Conservation (phyloP, 2,888 invertebrate species). For the Criorhina ranunculi region DNA sequence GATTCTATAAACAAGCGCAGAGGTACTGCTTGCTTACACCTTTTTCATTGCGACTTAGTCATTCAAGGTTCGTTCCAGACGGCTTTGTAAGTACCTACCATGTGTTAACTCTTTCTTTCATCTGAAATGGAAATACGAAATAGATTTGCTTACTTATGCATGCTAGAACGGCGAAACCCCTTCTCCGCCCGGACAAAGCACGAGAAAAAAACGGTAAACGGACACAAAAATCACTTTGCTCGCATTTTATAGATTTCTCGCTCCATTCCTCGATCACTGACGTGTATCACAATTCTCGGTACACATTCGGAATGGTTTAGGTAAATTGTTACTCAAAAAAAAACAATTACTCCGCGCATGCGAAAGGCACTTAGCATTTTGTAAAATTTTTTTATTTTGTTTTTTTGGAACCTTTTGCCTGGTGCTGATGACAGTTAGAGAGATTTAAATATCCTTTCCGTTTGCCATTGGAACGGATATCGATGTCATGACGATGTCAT, state of each 20-base stretch:
- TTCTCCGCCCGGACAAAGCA: too few species aligned
- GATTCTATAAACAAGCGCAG: background rate
- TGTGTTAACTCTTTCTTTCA: slow-evolving; percentile 49
- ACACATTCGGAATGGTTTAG: slow-evolving; percentile 20
- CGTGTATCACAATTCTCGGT: slow-evolving; percentile 19
- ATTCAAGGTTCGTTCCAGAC: slow-evolving; percentile 25
- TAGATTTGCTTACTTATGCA: slow-evolving; percentile 28
- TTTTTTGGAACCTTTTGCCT: background rate
- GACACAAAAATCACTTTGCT: slow-evolving; percentile 17
- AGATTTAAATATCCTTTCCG: slow-evolving; percentile 40
- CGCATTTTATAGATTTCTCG: slow-evolving; percentile 17
- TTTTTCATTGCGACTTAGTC: slow-evolving; percentile 16
- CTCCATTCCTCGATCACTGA: slow-evolving; percentile 29
- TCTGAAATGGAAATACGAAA: slow-evolving; percentile 20
- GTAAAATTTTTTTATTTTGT: background rate
- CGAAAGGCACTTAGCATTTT: slow-evolving; percentile 20
- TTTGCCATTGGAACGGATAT: slow-evolving; percentile 29
- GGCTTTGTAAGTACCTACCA: too few species aligned
- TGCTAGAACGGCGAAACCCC: background rate
- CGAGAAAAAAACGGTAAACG: slow-evolving; percentile 19
- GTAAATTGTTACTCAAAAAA: slow-evolving; percentile 13
- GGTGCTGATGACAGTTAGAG: slow-evolving; percentile 22
- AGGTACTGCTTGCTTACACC: slow-evolving; percentile 14
- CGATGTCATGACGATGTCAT: slow-evolving; percentile 18
- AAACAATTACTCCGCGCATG: slow-evolving; percentile 12